A percentile compares a stretch with the other conserved stretches of the same genome.
phyloP scores from a whole-genome alignment of 2,888 invertebrate species.

The Hemicrepidius hirtus region DNA sequence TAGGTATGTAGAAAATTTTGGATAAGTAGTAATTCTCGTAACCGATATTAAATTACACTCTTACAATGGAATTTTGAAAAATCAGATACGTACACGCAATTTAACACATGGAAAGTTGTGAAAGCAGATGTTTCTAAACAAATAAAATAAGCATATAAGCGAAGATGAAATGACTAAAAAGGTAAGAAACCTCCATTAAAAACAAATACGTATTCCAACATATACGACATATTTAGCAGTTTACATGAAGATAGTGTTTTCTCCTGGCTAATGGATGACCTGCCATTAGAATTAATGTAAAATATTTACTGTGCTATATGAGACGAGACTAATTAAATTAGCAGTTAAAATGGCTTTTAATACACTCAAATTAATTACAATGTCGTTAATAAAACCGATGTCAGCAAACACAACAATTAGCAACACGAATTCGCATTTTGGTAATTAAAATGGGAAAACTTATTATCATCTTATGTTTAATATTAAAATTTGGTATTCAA shows the following conservation, averaged over 20 bases:
- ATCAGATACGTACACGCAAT: not conserved
- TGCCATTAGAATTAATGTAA: constrained; percentile 33
- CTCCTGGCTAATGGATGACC: constrained; percentile 11
- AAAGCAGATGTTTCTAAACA: constrained; percentile 9
- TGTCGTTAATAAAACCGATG: constrained; percentile 36
- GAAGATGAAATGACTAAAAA: not conserved
- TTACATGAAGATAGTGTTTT: not conserved
- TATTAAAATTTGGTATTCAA: no score
- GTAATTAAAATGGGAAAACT: constrained; percentile 3
- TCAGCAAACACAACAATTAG: constrained; percentile 18
- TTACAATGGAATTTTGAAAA: no score
- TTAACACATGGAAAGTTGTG: constrained; percentile 15
- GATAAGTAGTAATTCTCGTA: no score
- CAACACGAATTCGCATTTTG: not conserved
- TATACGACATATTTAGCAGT: not conserved
- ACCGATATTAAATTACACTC: no score
- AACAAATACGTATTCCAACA: not conserved
- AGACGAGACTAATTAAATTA: constrained; percentile 50
- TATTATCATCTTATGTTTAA: no score
- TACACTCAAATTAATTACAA: constrained; percentile 47
- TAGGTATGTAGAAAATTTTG: no score
- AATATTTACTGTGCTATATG: constrained; percentile 33
- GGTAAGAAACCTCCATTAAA: constrained; percentile 7
- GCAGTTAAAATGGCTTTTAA: constrained; percentile 36
- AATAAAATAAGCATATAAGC: constrained; percentile 5